Percentiles rank a stretch among this genome's conserved stretches.
Evolutionary conservation across 2,113 vertebrate genomes (phyloP).

Genomic region (Ardeotis arabs): DNA sequence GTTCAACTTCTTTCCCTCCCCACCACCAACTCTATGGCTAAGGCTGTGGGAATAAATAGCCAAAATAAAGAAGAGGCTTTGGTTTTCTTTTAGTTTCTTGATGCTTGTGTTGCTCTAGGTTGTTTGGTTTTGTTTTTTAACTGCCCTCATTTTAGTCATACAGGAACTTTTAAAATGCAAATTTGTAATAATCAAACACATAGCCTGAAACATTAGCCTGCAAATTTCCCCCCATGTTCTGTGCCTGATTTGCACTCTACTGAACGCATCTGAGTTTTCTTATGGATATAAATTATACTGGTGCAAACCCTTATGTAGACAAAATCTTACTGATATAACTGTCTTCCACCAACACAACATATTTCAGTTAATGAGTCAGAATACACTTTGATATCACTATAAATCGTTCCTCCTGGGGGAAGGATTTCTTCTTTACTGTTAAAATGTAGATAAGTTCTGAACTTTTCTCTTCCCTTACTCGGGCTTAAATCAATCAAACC

Average conservation of each 20-base stretch:
- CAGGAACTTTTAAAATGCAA: not conserved
- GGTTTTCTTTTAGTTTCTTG: not conserved
- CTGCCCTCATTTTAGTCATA: not conserved
- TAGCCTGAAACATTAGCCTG: not conserved
- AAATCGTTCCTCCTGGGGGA: conserved; percentile 22
- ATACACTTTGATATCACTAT: conserved; percentile 47
- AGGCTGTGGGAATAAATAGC: conserved; percentile 4
- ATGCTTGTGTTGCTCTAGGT: not conserved
- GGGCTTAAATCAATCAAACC: conserved; percentile 19
- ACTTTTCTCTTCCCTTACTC: conserved; percentile 1
- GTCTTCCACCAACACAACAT: conserved; percentile 14
- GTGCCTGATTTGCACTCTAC: not conserved
- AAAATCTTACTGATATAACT: conserved; percentile 52
- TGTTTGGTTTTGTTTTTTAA: not conserved
- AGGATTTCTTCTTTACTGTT: conserved; percentile 37
- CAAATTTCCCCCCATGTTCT: not conserved
- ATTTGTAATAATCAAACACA: not conserved
- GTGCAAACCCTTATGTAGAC: not conserved
- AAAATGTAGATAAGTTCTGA: conserved; percentile 25
- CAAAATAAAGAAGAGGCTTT: not conserved
- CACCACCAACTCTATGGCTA: not conserved
- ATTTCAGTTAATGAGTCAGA: conserved; percentile 63
- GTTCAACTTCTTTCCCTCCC: not conserved
- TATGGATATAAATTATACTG: not conserved
- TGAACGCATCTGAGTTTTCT: not conserved